Evolutionary conservation across 2,888 invertebrate genomes (phyloP).

Genomic region (Osedax fenrisi): DNA sequence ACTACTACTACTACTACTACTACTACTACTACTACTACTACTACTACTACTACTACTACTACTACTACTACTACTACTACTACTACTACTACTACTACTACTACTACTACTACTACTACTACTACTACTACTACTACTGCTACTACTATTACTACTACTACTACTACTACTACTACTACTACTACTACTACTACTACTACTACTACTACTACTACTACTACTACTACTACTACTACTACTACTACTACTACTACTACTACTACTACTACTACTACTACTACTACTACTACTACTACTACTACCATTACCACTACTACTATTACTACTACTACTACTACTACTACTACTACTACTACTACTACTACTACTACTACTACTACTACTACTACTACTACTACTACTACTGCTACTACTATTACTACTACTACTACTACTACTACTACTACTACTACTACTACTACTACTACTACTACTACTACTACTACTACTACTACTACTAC

Average conservation of each 20-base stretch:
- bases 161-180: conserved; percentile 13
- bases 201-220: conserved; percentile 10
- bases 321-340: too few relatives aligned
- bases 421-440: not conserved
- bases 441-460: too few relatives aligned
- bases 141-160: conserved; percentile 11
- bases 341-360: too few relatives aligned
- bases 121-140: conserved; percentile 18
- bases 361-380: too few relatives aligned
- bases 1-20: conserved; percentile 31
- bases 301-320: too few relatives aligned
- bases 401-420: not conserved
- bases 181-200: conserved; percentile 13
- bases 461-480: too few relatives aligned
- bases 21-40: conserved; percentile 32
- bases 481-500: too few relatives aligned
- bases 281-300: too few relatives aligned
- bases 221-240: not conserved
- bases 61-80: conserved; percentile 13
- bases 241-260: not conserved
- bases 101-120: conserved; percentile 21
- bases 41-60: conserved; percentile 26
- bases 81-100: conserved; percentile 15
- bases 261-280: too few relatives aligned
- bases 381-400: not conserved